These are phyloP conservation scores for Gouania willdenowi DNA, from an alignment of 2,797 vertebrate species.

Conservation along the genomic window DNA sequence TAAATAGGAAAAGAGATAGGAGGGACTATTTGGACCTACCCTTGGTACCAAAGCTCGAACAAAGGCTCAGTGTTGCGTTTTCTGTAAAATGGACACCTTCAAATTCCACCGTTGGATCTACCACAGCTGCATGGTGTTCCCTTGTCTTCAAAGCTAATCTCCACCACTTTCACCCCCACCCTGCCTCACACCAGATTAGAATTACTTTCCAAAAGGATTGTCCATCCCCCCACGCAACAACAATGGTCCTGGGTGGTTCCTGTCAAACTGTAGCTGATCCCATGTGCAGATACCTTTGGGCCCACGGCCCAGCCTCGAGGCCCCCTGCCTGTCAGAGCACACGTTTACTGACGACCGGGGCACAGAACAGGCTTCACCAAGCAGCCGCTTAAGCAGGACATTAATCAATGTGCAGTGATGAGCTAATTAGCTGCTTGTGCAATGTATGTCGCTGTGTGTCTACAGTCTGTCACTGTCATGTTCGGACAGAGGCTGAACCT, in stretches of 20 bases:
- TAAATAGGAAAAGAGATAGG: too few relatives aligned
- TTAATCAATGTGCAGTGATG: conserved; percentile 9
- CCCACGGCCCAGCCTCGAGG: conserved; percentile 15
- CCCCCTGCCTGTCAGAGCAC: conserved; percentile 37
- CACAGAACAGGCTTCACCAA: neutral
- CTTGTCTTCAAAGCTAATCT: too few relatives aligned
- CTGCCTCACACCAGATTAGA: conserved; percentile 51
- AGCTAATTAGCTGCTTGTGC: conserved; percentile 17
- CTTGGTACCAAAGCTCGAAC: too few relatives aligned
- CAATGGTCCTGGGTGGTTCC: conserved; percentile 60
- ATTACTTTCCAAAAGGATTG: conserved; percentile 24
- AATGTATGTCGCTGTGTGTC: conserved; percentile 7
- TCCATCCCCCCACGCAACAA: conserved; percentile 38
- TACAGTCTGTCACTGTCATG: conserved; percentile 11
- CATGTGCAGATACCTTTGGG: conserved; percentile 34
- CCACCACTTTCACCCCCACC: conserved; percentile 8
- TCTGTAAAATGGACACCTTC: too few relatives aligned
- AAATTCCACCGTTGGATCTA: too few relatives aligned
- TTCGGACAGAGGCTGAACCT: too few relatives aligned
- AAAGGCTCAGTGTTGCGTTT: too few relatives aligned
- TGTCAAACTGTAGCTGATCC: conserved; percentile 43
- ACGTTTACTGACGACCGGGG: neutral
- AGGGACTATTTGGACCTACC: too few relatives aligned
- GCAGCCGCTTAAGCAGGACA: conserved; percentile 3
- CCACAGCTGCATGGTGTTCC: conserved; percentile 4